phyloP scores from a whole-genome alignment of 2,888 invertebrate genomes.

The Eumacrocentrus americanus region DNA sequence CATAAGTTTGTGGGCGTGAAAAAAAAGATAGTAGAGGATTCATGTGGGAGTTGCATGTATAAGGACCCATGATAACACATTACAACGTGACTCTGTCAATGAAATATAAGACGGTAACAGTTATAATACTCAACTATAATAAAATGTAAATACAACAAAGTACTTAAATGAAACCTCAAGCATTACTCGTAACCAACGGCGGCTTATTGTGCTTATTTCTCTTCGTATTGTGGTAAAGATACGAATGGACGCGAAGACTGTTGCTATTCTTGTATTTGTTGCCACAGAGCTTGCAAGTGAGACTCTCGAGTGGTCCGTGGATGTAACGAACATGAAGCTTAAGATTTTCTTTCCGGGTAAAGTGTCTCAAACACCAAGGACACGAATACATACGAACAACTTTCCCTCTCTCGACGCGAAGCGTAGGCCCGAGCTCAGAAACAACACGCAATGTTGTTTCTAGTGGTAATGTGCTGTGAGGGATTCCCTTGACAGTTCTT shows the following conservation, averaged over 20 bases:
- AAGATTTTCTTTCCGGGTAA: conserved; percentile 65
- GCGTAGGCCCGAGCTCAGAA: conserved; percentile 57
- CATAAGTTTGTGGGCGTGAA: background rate
- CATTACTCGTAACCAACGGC: conserved; percentile 37
- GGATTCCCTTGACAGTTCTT: conserved; percentile 54
- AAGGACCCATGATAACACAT: conserved; percentile 29
- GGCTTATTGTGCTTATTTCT: conserved; percentile 50
- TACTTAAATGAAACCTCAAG: conserved; percentile 25
- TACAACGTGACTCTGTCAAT: conserved; percentile 5
- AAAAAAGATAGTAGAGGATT: background rate
- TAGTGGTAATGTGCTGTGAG: conserved; percentile 52
- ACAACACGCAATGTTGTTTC: conserved; percentile 57
- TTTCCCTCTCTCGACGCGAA: conserved; percentile 57
- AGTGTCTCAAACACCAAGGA: conserved; percentile 59
- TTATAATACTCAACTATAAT: conserved; percentile 2
- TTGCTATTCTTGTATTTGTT: conserved; percentile 64
- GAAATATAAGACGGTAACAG: background rate
- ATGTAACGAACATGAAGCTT: conserved; percentile 76
- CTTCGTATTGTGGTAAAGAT: conserved; percentile 58
- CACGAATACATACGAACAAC: conserved; percentile 59
- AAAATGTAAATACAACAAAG: conserved; percentile 30
- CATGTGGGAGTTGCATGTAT: background rate
- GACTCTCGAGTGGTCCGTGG: conserved; percentile 71
- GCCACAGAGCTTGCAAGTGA: conserved; percentile 74
- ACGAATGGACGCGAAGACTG: conserved; percentile 59